Evolutionary conservation across 2,888 invertebrate species (phyloP), one percentile per base, ranked within the genome.

Genomic region (Gastrophysa polygoni): DNA sequence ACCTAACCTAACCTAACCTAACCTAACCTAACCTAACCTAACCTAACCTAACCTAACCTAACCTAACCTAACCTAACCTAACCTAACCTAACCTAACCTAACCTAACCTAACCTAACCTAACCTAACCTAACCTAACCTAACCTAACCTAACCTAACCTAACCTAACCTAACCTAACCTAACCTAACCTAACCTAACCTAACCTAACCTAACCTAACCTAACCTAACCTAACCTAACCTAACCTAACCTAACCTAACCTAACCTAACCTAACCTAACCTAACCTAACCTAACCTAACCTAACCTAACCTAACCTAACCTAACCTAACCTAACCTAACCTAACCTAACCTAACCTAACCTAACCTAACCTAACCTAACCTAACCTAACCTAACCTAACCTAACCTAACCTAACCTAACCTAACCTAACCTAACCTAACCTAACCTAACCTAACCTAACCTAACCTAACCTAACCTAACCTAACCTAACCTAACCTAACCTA

Each of bases 1-100:
- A 63, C 65, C 61, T 58, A 58, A 65, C 58, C 59, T 50, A 55
- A 65, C 32, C 46, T 57, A 56, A 44, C 62, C 62, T 58, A 48
- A 58, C 65, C 65, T 56, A 59, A 63, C 62, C 62, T 59, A 46
- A 62, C 62, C 62, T 59, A 62, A 62, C 62, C 66, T 57, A 60
- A 66, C 66, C 66, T 60, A 66, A 66, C 66, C 49, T 28, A 44
- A 49, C 49, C 49, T 28, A 49, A 49, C 49, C 61, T 59, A 59
- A 62, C 59, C 62, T 59, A 57, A 62, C 61, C 63, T 61, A 57
- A 66, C 65, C 63, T 56, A 56, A 65, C 58, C 58, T 46, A 46
- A 61, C 58, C 58, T 59, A 59, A 63, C 52, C 20, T 47, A 47
- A 16, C 21, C 48, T 32, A 32, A 48, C 48, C 18, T 48, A 48